Conservation (phyloP, 2,797 vertebrate species). For the Bradypus variegatus region DNA sequence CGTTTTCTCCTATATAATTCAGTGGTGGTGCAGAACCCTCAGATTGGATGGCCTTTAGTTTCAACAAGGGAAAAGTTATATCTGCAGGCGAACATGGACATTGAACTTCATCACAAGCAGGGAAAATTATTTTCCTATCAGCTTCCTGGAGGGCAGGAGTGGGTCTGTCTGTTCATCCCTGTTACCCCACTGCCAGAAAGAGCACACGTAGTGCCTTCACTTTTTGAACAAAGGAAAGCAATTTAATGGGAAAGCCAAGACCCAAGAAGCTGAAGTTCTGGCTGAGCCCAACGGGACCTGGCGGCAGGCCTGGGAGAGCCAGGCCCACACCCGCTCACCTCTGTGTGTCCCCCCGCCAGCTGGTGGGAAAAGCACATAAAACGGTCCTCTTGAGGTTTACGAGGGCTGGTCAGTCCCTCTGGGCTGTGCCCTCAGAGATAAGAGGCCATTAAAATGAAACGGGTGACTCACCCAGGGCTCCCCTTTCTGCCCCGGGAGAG, state of each 20-base stretch:
- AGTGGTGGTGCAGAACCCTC: neutral
- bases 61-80: neutral
- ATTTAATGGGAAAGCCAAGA: neutral
- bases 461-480: neutral
- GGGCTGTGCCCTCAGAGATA: slow-evolving; percentile 5
- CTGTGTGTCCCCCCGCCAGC: neutral
- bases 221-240: neutral
- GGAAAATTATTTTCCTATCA: neutral
- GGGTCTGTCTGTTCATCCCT: neutral
- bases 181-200: too few relatives aligned
- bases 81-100: neutral
- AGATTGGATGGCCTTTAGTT: neutral
- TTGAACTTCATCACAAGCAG: too few relatives aligned
- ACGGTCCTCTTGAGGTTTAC: neutral
- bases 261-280: neutral
- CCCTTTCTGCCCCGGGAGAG: neutral
- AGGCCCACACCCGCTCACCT: too few relatives aligned
- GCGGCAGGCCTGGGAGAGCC: too few relatives aligned
- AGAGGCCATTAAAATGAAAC: neutral
- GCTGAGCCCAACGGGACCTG: too few relatives aligned
- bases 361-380: slow-evolving; percentile 44
- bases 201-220: too few relatives aligned
- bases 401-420: neutral
- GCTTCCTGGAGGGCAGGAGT: neutral
- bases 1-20: too few relatives aligned